Conservation (phyloP, 1,140 invertebrate species). For the Vanessa atalanta region DNA sequence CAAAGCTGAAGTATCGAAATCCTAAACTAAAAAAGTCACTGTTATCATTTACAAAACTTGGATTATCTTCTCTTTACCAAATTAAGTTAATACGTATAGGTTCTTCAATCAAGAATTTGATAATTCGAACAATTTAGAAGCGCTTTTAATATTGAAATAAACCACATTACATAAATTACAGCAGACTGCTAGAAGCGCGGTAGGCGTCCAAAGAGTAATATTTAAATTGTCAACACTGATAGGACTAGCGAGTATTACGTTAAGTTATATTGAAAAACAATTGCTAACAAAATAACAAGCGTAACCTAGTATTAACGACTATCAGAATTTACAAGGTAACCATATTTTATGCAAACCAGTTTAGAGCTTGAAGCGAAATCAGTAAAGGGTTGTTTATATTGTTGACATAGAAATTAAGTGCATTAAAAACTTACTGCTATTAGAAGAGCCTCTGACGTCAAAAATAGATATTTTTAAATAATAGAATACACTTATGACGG, state of each 20-base stretch:
- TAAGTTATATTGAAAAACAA: slow-evolving; percentile 14
- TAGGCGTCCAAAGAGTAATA: slow-evolving; percentile 1
- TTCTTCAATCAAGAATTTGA: too few species aligned
- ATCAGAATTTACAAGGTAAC: slow-evolving; percentile 1
- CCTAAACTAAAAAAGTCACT: too few species aligned
- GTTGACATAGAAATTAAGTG: background rate
- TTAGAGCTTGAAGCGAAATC: background rate
- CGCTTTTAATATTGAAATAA: background rate
- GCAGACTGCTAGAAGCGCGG: background rate
- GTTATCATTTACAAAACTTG: too few species aligned
- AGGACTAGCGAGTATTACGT: background rate
- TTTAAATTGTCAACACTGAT: slow-evolving; percentile 12
- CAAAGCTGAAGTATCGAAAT: too few species aligned
- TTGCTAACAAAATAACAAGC: slow-evolving; percentile 6
- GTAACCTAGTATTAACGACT: slow-evolving; percentile 6
- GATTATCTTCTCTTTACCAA: too few species aligned
- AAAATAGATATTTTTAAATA: too few species aligned
- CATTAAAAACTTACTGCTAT: background rate
- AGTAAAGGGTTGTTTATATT: slow-evolving; percentile 5
- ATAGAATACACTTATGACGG: too few species aligned
- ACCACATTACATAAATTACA: background rate
- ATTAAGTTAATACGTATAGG: too few species aligned
- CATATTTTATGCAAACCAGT: slow-evolving; percentile 1
- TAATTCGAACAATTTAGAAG: too few species aligned
- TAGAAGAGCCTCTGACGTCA: too few species aligned